Evolutionary conservation across 1,140 invertebrate species (phyloP).

Genomic region (Procambarus virginalis): DNA sequence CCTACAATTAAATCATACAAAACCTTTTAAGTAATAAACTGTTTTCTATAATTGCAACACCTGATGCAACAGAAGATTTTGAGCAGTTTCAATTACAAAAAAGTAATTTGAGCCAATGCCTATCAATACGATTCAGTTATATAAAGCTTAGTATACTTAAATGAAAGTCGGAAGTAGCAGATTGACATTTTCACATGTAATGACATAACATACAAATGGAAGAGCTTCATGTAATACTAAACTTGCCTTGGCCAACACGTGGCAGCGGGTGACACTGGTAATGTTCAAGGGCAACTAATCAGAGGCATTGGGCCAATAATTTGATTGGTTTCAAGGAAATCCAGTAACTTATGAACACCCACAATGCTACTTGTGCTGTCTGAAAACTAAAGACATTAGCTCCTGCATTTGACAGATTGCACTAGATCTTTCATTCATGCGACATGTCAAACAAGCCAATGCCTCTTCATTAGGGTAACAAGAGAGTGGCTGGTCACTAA

Average conservation of each 20-base stretch:
- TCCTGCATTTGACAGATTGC: too few relatives aligned
- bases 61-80: constrained; percentile 65
- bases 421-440: background rate
- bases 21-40: constrained; percentile 56
- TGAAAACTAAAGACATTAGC: too few relatives aligned
- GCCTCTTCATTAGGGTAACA: background rate
- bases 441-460: background rate
- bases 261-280: constrained; percentile 41
- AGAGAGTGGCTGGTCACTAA: background rate
- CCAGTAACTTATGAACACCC: too few relatives aligned
- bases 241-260: constrained; percentile 47
- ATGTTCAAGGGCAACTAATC: constrained; percentile 31
- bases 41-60: constrained; percentile 43
- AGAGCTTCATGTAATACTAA: constrained; percentile 67
- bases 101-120: constrained; percentile 54
- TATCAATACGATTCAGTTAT: constrained; percentile 51
- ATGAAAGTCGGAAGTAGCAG: constrained; percentile 45
- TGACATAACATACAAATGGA: constrained; percentile 65
- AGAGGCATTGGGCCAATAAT: background rate
- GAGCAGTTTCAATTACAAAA: constrained; percentile 63
- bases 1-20: constrained; percentile 66
- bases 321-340: background rate
- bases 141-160: constrained; percentile 56
- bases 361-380: too few relatives aligned
- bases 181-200: constrained; percentile 49